Evolutionary conservation across 92 coral and sea anemone species (phyloP).

Genomic region (Phenganax stokvisi): DNA sequence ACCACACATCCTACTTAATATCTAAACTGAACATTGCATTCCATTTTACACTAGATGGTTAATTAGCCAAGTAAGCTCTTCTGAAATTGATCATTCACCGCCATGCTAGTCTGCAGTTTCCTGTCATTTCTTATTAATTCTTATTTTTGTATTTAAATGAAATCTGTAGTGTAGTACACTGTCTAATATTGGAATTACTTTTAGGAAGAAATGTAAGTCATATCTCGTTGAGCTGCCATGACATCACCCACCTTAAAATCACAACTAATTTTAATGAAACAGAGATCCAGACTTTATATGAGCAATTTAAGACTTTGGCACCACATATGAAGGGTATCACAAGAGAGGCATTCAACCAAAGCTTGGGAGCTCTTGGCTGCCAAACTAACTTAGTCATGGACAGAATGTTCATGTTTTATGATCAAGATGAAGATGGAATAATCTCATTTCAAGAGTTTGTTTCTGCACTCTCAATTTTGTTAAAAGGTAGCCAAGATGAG

Average conservation of each 20-base stretch:
- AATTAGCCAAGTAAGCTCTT: too few species aligned
- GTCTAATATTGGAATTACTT: neutral
- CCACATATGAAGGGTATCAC: slow-evolving; percentile 80
- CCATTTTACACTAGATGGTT: too few species aligned
- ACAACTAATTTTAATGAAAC: slow-evolving; percentile 79
- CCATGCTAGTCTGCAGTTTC: too few species aligned
- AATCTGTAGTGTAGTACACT: neutral
- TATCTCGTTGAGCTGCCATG: slow-evolving; percentile 66
- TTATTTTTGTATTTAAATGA: too few species aligned
- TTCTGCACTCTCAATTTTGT: slow-evolving; percentile 74
- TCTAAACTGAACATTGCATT: too few species aligned
- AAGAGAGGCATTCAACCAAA: slow-evolving; percentile 87
- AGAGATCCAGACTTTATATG: slow-evolving; percentile 82
- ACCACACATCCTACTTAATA: too few species aligned
- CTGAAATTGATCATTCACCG: too few species aligned
- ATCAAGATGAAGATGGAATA: slow-evolving; percentile 67
- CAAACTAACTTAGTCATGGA: slow-evolving; percentile 92
- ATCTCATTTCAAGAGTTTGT: slow-evolving; percentile 89
- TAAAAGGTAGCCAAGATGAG: slow-evolving; percentile 90
- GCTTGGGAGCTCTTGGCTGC: slow-evolving; percentile 91
- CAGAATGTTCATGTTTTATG: slow-evolving; percentile 93
- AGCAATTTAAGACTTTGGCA: slow-evolving; percentile 88
- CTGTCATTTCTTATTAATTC: too few species aligned
- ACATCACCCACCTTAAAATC: slow-evolving; percentile 58
- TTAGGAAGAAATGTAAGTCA: slow-evolving; percentile 80